A percentile compares a stretch with the other conserved stretches of the same genome.
phyloP scores from a whole-genome alignment of 2,113 vertebrate species.

The Cranoglanis bouderius region DNA sequence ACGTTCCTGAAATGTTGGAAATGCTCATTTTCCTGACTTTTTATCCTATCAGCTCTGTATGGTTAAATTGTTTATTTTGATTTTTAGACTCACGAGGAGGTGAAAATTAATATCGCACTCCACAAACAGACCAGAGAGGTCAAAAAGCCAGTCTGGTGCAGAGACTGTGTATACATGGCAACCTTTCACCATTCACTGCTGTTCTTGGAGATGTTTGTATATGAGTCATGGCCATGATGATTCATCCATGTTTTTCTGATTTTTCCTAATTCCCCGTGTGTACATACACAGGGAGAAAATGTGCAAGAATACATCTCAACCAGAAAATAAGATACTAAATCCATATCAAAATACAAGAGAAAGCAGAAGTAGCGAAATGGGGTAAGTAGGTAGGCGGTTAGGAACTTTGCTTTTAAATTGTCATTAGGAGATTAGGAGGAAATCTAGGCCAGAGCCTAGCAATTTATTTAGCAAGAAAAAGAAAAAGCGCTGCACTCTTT shows the following conservation, averaged over 20 bases:
- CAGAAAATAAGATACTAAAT: slow-evolving; percentile 71
- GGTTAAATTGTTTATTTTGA: not conserved
- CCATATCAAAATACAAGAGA: slow-evolving; percentile 69
- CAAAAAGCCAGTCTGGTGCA: slow-evolving; percentile 14
- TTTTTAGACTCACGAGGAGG: not conserved
- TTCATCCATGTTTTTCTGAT: slow-evolving; percentile 65
- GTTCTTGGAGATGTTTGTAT: slow-evolving; percentile 4
- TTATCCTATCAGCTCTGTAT: not conserved
- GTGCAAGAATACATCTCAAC: slow-evolving; percentile 73
- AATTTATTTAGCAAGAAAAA: slow-evolving; percentile 57
- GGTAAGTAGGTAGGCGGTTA: slow-evolving; percentile 45
- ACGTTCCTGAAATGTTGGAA: not conserved
- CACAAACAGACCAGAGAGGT: slow-evolving; percentile 15
- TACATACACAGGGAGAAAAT: slow-evolving; percentile 62
- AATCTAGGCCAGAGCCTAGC: slow-evolving; percentile 60
- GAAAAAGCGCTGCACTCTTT: slow-evolving; percentile 13
- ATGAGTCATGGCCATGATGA: slow-evolving; percentile 58
- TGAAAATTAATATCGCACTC: not conserved
- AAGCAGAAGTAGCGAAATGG: slow-evolving; percentile 34
- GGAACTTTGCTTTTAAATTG: slow-evolving; percentile 66
- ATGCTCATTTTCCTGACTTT: not conserved
- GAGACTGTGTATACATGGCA: not conserved
- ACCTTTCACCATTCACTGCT: not conserved
- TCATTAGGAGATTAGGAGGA: slow-evolving; percentile 61
- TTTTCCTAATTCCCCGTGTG: slow-evolving; percentile 60